Evolutionary conservation across 2,888 invertebrate species (phyloP).

Genomic region (Sarcophaga subvicina): DNA sequence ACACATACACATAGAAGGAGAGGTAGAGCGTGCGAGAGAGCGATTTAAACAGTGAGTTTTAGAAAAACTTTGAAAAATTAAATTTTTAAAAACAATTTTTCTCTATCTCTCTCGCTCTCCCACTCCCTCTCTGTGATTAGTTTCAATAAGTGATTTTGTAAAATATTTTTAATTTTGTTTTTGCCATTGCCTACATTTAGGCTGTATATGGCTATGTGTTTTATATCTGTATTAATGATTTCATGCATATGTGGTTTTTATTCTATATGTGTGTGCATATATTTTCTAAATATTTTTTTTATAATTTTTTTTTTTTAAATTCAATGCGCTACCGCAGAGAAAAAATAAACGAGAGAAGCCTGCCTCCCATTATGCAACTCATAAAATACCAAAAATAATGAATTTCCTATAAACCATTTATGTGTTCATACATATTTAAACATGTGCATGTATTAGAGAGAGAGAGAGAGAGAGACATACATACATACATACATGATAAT

Average conservation of each 20-base stretch:
- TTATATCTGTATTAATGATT: slow-evolving; percentile 24
- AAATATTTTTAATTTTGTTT: no score
- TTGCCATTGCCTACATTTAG: not conserved
- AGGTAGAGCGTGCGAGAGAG: not conserved
- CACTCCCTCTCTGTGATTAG: no score
- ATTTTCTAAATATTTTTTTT: no score
- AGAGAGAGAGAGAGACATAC: not conserved
- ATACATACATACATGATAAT: no score
- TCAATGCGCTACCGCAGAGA: slow-evolving; percentile 23
- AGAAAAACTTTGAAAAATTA: no score
- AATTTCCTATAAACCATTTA: slow-evolving; percentile 26
- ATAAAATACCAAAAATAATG: slow-evolving; percentile 28
- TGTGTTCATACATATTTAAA: not conserved
- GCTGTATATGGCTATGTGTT: not conserved
- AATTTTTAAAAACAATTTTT: no score
- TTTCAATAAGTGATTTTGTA: no score
- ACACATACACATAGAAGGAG: not conserved
- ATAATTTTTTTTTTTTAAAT: not conserved
- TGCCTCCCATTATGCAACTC: not conserved
- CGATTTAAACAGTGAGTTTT: no score
- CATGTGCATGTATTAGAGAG: not conserved
- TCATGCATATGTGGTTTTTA: slow-evolving; percentile 19
- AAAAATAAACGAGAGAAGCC: no score
- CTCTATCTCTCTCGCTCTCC: no score
- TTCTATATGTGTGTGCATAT: no score